Evolutionary conservation across 2,888 invertebrate species (phyloP), one percentile per base, ranked within the genome.

Genomic region (Orchestes rusci): DNA sequence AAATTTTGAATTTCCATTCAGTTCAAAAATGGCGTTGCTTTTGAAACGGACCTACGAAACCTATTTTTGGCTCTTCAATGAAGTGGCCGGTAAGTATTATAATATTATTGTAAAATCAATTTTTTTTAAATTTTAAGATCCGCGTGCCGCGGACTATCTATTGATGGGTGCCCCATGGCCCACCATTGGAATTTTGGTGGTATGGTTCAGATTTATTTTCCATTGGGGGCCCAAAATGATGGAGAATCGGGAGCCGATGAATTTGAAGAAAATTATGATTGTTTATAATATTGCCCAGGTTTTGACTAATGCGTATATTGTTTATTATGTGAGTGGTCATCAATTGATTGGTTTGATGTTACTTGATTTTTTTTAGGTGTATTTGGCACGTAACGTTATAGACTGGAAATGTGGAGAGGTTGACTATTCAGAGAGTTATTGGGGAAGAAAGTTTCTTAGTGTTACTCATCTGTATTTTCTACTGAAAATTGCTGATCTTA

Each of bases 401-500:
- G 28, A 40, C 20, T 49, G 43, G 43, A 5, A 16, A n/a, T 51
- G 51, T 40, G 29, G 19, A 5, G 43, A 38, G 1, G 74, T 83
- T 4, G 82, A 83, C 55, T 81, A 77, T 60, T 76, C 76, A 2
- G 67, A 74, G 10, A 73, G 74, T 45, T 79, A 47, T 8, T 43
- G 43, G 37, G 48, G 39, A 8, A 5, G 33, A 13, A 31, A 4
- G 12, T 35, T 50, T 29, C 30, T 50, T n/a, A 30, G 13, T n/a
- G 12, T 33, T 4, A 15, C 34, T 16, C 34, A 52, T 27, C 5
- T 34, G 3, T 52, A 50, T 18, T 47, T 19, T 16, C 20, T 49
- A 27, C 84, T 70, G 82, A 88, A 88, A 68, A 62, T 86, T 7
- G 59, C 80, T 8, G 88, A 88, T 66, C 74, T 87, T 2, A 56